A percentile compares a stretch with the other conserved stretches of the same genome.
phyloP scores from a whole-genome alignment of 2,888 invertebrate species.

The Punctoribates punctum region DNA sequence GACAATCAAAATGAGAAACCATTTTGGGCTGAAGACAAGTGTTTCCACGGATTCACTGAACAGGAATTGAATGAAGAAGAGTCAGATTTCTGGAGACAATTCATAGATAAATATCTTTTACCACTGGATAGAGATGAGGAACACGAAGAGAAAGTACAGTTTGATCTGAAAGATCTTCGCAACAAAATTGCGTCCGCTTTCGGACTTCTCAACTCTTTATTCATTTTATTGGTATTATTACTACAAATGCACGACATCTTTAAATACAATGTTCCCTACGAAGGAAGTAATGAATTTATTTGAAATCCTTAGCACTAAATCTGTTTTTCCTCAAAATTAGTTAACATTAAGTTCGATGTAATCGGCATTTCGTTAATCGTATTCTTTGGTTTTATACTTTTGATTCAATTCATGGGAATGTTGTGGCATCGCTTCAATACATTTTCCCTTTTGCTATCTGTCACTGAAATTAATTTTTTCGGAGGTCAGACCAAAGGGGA shows the following conservation, averaged over 20 bases:
- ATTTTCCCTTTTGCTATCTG: conserved; percentile 87
- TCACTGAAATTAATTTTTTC: conserved; percentile 82
- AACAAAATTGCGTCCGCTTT: conserved; percentile 93
- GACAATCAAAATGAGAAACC: background rate
- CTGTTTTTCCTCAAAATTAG: background rate
- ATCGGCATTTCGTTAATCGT: conserved; percentile 81
- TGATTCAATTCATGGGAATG: conserved; percentile 96
- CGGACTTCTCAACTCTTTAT: conserved; percentile 97
- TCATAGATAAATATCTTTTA: conserved; percentile 58
- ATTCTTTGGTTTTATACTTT: conserved; percentile 91
- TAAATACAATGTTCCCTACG: conserved; percentile 46
- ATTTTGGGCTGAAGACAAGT: conserved; percentile 30
- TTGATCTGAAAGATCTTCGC: conserved; percentile 86
- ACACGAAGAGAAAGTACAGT: conserved; percentile 59
- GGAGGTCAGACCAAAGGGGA: conserved; percentile 79
- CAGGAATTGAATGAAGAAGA: conserved; percentile 51
- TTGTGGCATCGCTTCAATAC: conserved; percentile 98
- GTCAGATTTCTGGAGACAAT: conserved; percentile 56
- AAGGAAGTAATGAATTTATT: background rate
- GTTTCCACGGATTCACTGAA: background rate
- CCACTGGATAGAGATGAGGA: conserved; percentile 55
- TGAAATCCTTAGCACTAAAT: background rate
- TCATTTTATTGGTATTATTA: conserved; percentile 96
- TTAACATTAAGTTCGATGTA: conserved; percentile 52
- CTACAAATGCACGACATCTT: conserved; percentile 84